Evolutionary conservation across 2,113 vertebrate species (phyloP).

Genomic region (Gymnarchus niloticus): DNA sequence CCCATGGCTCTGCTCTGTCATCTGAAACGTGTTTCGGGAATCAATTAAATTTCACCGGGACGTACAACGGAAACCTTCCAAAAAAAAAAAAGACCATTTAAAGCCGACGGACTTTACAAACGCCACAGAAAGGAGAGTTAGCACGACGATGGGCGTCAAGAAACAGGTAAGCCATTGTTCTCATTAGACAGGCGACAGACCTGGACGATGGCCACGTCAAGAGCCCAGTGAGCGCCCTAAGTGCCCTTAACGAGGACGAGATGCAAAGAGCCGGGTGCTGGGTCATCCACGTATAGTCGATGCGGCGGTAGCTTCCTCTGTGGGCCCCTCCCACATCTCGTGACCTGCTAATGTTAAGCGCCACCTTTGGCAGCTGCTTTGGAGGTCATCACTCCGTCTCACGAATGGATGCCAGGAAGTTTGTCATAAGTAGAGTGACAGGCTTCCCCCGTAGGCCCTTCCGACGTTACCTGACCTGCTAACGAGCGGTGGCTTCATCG

Average conservation of each 20-base stretch:
- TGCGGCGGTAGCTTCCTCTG: neutral
- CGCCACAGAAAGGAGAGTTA: conserved; percentile 10
- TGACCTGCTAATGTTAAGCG: too few species aligned
- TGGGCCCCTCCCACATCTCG: too few species aligned
- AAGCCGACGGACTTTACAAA: neutral
- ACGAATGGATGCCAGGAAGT: too few species aligned
- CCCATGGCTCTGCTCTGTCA: conserved; percentile 35
- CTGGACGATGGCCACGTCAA: neutral
- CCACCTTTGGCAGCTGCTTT: too few species aligned
- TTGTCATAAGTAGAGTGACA: neutral
- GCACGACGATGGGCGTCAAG: neutral
- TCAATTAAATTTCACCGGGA: conserved; percentile 36
- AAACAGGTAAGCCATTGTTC: neutral
- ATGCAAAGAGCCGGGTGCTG: neutral
- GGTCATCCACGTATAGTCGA: neutral
- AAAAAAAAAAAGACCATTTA: conserved; percentile 1
- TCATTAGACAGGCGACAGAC: neutral
- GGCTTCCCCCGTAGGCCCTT: neutral
- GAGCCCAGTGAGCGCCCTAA: too few species aligned
- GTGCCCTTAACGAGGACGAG: neutral
- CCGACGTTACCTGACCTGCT: conserved; percentile 15
- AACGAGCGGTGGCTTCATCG: conserved; percentile 44
- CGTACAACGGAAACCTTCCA: neutral
- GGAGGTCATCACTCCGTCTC: too few species aligned
- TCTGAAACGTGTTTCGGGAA: conserved; percentile 42